phyloP scores from a whole-genome alignment of 2,113 vertebrate genomes.

The Bettongia penicillata region DNA sequence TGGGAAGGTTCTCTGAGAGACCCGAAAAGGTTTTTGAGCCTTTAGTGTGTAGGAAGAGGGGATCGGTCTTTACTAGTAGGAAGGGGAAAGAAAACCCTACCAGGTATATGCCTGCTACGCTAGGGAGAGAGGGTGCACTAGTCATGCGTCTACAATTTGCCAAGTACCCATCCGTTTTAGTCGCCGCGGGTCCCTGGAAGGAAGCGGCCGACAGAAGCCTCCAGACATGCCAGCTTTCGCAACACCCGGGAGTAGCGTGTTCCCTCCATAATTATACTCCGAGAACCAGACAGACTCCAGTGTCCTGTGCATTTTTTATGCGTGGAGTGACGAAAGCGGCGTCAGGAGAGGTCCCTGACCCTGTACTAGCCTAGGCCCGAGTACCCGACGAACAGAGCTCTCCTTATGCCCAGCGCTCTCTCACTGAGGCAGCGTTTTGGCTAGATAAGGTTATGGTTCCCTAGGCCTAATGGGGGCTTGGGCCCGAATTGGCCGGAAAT shows the following conservation, averaged over 20 bases:
- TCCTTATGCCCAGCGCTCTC: conserved; percentile 47
- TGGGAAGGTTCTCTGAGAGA: background rate
- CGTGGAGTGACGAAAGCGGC: background rate
- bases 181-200: background rate
- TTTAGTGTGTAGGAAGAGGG: background rate
- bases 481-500: background rate
- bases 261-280: background rate
- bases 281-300: background rate
- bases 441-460: background rate
- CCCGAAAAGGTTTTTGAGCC: background rate
- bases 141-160: background rate
- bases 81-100: background rate
- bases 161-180: background rate
- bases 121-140: background rate
- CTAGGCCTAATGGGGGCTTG: background rate
- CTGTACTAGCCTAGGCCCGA: background rate
- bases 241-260: background rate
- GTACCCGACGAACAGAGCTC: conserved; percentile 59
- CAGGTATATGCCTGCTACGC: background rate
- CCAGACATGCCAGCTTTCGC: background rate
- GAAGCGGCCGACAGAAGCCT: background rate
- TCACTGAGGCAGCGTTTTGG: background rate
- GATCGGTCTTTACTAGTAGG: background rate
- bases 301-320: background rate
- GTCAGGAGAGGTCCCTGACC: background rate